phyloP scores from a whole-genome alignment of 2,797 vertebrate species.

The Chiloscyllium punctatum region DNA sequence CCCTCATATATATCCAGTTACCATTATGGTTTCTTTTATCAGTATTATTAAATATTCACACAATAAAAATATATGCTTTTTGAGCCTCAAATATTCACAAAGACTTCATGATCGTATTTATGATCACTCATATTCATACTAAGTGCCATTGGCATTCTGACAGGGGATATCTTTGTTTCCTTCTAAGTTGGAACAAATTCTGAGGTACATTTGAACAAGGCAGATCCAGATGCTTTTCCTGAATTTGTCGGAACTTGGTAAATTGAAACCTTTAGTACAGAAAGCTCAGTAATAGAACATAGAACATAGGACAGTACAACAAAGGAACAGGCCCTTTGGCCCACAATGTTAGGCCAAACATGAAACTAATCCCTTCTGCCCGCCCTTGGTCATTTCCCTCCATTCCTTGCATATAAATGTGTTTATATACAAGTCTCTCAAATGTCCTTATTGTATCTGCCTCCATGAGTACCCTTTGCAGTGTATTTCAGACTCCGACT shows the following conservation, averaged over 20 bases:
- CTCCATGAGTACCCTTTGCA: too few relatives aligned
- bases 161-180: background rate
- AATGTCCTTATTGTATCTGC: too few relatives aligned
- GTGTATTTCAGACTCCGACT: too few relatives aligned
- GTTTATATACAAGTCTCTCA: too few relatives aligned
- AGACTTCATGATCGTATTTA: background rate
- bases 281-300: background rate
- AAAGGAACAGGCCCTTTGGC: too few relatives aligned
- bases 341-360: too few relatives aligned
- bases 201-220: background rate
- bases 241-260: background rate
- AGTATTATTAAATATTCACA: background rate
- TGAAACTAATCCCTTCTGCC: too few relatives aligned
- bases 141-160: background rate
- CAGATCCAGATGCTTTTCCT: background rate
- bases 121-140: background rate
- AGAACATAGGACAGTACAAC: too few relatives aligned
- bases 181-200: background rate
- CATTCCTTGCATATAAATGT: too few relatives aligned
- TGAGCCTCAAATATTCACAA: background rate
- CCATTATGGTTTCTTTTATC: background rate
- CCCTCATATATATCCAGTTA: background rate
- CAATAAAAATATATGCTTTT: background rate
- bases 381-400: too few relatives aligned
- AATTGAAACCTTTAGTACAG: background rate